Evolutionary conservation across 2,888 invertebrate species (phyloP), one percentile per base, ranked within the genome.

Genomic region (Pandemis corylana): DNA sequence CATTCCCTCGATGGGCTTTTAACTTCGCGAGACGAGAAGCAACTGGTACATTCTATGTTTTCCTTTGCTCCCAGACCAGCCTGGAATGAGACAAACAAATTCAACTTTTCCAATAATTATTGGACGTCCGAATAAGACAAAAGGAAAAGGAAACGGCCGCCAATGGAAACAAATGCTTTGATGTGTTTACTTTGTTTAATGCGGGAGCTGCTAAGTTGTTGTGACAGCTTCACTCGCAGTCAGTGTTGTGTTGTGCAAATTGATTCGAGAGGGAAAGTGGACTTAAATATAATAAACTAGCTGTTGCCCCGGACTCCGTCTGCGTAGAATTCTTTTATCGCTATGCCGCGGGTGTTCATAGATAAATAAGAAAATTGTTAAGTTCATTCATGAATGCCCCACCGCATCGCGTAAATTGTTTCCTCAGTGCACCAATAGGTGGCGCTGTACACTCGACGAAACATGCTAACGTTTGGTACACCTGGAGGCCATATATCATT

Each of bases 151-250:
- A 46, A 64, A 46, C 20, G 7, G 46, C 4, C 46, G 13, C 28
- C 20, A 65, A 65, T 46, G 12, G 20, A 20, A 49, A 15, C n/a
- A 56, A 53, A 20, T 7, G 64, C 64, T 65, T 65, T 44, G 46
- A 65, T 46, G 64, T 64, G 10, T 65, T 65, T 65, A 65, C 64
- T 42, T 64, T 64, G 44, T 65, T 46, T 12, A 5, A 46, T 15
- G 12, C 46, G 44, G 36, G 36, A 10, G 7, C 9, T 3, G n/a
- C 10, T 65, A 65, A 46, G 13, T 12, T 65, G 64, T 65, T 65
- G 44, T 65, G 64, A 65, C 64, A 65, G 64, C 63, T 42, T 3
- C 9, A 12, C n/a, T 28, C 28, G 64, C 64, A 64, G 28, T 49
- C 64, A 20, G 13, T 44, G 42, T 63, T 15, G n/a, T 7, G n/a